phyloP scores from a whole-genome alignment of 2,888 invertebrate species.

The Synergus japonicus region DNA sequence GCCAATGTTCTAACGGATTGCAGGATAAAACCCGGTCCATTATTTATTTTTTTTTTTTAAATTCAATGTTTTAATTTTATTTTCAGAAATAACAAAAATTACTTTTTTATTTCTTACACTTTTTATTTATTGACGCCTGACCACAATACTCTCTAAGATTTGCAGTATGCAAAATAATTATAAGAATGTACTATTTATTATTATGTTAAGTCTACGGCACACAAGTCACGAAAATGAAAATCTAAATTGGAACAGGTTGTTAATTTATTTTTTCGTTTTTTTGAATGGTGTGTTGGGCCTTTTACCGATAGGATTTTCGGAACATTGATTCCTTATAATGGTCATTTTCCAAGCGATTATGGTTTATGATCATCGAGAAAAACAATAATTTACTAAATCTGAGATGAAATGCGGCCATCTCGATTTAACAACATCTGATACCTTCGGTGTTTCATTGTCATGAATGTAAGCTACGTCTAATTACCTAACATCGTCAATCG shows the following conservation, averaged over 20 bases:
- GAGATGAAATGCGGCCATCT: conserved; percentile 73
- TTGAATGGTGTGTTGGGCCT: conserved; percentile 7
- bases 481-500: conserved; percentile 59
- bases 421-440: conserved; percentile 54
- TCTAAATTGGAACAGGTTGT: conserved; percentile 35
- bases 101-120: background rate
- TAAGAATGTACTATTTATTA: conserved; percentile 38
- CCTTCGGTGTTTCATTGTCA: conserved; percentile 59
- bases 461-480: conserved; percentile 66
- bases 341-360: conserved; percentile 37
- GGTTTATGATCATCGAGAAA: conserved; percentile 27
- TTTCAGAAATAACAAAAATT: background rate
- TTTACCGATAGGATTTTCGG: conserved; percentile 28
- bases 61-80: background rate
- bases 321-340: conserved; percentile 17
- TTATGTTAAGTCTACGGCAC: conserved; percentile 18
- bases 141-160: background rate
- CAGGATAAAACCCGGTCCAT: conserved; percentile 36
- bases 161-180: conserved; percentile 7
- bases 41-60: background rate
- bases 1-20: conserved; percentile 34
- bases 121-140: conserved; percentile 34
- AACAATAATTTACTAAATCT: conserved; percentile 53
- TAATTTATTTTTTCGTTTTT: conserved; percentile 28
- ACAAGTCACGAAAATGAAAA: conserved; percentile 21